Evolutionary conservation across 2,888 invertebrate species (phyloP).

Genomic region (Hirtodrosophila cameraria): DNA sequence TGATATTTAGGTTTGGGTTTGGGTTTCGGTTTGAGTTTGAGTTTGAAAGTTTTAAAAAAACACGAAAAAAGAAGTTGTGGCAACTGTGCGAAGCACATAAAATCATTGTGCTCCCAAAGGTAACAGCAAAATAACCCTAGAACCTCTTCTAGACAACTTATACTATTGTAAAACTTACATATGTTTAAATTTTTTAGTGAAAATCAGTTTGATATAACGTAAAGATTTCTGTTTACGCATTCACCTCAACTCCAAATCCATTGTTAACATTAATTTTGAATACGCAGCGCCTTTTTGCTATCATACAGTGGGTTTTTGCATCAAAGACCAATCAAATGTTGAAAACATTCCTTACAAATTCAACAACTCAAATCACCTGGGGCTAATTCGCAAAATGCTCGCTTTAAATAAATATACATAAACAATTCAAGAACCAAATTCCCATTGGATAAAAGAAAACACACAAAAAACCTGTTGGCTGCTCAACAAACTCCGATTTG

Average conservation of each 20-base stretch:
- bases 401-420: slow-evolving; percentile 62
- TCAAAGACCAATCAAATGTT: slow-evolving; percentile 29
- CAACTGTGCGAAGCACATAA: too few relatives aligned
- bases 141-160: too few relatives aligned
- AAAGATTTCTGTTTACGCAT: too few relatives aligned
- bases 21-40: too few relatives aligned
- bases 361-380: slow-evolving; percentile 54
- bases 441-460: slow-evolving; percentile 42
- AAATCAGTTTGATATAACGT: too few relatives aligned
- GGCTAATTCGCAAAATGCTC: slow-evolving; percentile 65
- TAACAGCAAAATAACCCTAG: too few relatives aligned
- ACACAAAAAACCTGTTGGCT: slow-evolving; percentile 43
- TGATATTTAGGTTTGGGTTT: too few relatives aligned
- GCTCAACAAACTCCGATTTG: slow-evolving; percentile 32
- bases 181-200: too few relatives aligned
- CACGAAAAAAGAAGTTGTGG: too few relatives aligned
- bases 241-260: slow-evolving; percentile 6
- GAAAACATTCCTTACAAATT: slow-evolving; percentile 14
- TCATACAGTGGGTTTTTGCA: slow-evolving; percentile 6
- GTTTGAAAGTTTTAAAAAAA: too few relatives aligned
- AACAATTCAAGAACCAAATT: slow-evolving; percentile 45
- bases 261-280: slow-evolving; percentile 32
- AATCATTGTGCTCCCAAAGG: too few relatives aligned
- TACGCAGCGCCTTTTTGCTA: slow-evolving; percentile 14
- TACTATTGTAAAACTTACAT: too few relatives aligned